Base-by-base conservation (phyloP, 2,888 invertebrate genomes). In the Labia minor region DNA sequence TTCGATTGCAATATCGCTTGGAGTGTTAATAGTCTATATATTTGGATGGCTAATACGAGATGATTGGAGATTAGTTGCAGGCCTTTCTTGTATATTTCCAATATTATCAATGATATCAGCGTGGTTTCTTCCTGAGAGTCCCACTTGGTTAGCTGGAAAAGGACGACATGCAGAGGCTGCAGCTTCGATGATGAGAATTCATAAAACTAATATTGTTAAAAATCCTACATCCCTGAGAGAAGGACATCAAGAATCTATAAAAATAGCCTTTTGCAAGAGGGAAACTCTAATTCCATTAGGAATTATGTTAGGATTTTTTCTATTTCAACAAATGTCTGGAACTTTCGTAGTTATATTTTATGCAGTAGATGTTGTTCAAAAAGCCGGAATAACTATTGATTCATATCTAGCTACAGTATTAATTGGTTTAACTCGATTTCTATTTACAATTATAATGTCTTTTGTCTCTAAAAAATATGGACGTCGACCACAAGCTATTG, bases 321-420 rank as follows among this genome's bases (percentile, higher is more conserved):
- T 83, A 70, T 83, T 84, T 71, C 83, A 84, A 72, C 84, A 84
- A 73, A 80, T 83, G 69, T 78, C 82, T 4, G 84, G 84, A 0
- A 77, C 80, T 1, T 83, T 83, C 69, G 80, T 81, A 0, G 76
- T 83, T 1, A 79, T 84, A 8, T 82, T 82, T 70, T 84, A 84
- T 71, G 82, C 83, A 11, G 80, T 83, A 0, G 77, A 81, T 69
- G 79, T 84, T 0, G 79, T 79, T 1, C 70, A 74, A 21, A 78
- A 77, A 61, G 80, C 82, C 0, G 81, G 81, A 0, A 74, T 82
- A 0, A 74, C 71, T 4, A 73, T 81, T 1, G 79, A 82, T 71
- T 76, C 79, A 0, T 80, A 82, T 69, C 63, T 80, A 0, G 80
- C 82, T 0, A 71, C 73, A 1, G 80, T 83, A 19, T 72, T 81